These are phyloP conservation scores for Ichneumoninae sp. DNA, from an alignment of 2,888 invertebrate species.

Conservation along the genomic window DNA sequence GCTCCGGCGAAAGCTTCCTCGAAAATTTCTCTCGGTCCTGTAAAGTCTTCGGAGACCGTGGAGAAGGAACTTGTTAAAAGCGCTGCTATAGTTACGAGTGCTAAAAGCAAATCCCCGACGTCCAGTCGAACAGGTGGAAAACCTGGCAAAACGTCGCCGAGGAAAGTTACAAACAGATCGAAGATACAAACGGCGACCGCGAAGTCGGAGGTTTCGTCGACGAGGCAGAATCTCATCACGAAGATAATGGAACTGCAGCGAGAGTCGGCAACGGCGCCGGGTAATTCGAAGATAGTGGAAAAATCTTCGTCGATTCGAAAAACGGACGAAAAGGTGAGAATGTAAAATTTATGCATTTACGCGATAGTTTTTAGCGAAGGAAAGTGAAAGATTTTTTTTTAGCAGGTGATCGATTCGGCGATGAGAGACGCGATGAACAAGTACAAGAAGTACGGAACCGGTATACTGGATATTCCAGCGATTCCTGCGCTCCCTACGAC, in stretches of 20 bases:
- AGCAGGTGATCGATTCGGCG: constrained; percentile 74
- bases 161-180: constrained; percentile 41
- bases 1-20: constrained; percentile 68
- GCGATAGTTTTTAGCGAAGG: not conserved
- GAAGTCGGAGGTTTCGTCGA: constrained; percentile 61
- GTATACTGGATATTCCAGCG: constrained; percentile 67
- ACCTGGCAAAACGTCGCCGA: constrained; percentile 39
- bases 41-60: constrained; percentile 40
- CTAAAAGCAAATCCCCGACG: constrained; percentile 65
- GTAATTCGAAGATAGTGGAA: constrained; percentile 54
- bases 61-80: constrained; percentile 28
- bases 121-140: not conserved
- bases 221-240: constrained; percentile 70
- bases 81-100: constrained; percentile 63
- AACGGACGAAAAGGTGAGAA: constrained; percentile 73
- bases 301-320: constrained; percentile 61
- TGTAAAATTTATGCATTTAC: not conserved
- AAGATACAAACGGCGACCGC: constrained; percentile 30
- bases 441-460: constrained; percentile 74
- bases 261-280: constrained; percentile 68
- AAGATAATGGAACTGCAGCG: constrained; percentile 76
- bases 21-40: constrained; percentile 54
- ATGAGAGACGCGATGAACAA: constrained; percentile 77
- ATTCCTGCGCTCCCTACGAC: constrained; percentile 69
- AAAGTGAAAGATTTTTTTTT: constrained; percentile 38